A percentile compares a stretch with the other conserved stretches of the same genome.
Conservation (phyloP, 1,140 invertebrate species). For the Scaptodrosophila lebanonensis region DNA sequence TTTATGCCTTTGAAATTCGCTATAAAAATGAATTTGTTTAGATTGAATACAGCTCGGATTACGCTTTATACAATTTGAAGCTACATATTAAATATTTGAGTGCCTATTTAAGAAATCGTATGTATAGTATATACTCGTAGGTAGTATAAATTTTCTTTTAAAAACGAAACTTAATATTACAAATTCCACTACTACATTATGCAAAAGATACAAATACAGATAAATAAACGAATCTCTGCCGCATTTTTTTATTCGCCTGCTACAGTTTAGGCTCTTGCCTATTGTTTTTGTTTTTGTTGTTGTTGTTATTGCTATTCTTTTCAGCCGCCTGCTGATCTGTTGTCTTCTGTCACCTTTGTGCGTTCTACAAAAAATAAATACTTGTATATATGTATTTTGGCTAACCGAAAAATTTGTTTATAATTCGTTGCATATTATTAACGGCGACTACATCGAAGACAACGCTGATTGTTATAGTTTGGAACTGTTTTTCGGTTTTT, state of each 20-base stretch:
- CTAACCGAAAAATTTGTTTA: slow-evolving; percentile 25
- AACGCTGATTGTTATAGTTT: slow-evolving; percentile 45
- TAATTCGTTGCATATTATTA: slow-evolving; percentile 43
- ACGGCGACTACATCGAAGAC: slow-evolving; percentile 11
- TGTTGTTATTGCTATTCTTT: slow-evolving; percentile 22
- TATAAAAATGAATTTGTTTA: slow-evolving; percentile 17
- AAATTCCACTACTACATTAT: slow-evolving; percentile 69
- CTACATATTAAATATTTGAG: slow-evolving; percentile 27
- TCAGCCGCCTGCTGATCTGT: no score
- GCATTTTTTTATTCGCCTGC: slow-evolving; percentile 67
- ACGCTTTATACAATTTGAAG: slow-evolving; percentile 8
- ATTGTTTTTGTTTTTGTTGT: slow-evolving; percentile 29
- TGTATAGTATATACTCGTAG: slow-evolving; percentile 2
- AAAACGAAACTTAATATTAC: slow-evolving; percentile 58
- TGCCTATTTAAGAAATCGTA: slow-evolving; percentile 30
- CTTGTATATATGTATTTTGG: slow-evolving; percentile 21
- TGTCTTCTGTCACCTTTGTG: slow-evolving; percentile 31
- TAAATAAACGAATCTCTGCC: slow-evolving; percentile 39
- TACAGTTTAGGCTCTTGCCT: slow-evolving; percentile 45
- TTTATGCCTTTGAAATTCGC: slow-evolving; percentile 36
- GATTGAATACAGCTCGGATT: neutral
- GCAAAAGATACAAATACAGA: slow-evolving; percentile 37
- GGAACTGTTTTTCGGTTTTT: slow-evolving; percentile 24
- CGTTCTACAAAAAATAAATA: slow-evolving; percentile 35
- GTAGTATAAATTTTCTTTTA: slow-evolving; percentile 21